Evolutionary conservation across 2,113 vertebrate genomes (phyloP).

Genomic region (Vimba vimba): DNA sequence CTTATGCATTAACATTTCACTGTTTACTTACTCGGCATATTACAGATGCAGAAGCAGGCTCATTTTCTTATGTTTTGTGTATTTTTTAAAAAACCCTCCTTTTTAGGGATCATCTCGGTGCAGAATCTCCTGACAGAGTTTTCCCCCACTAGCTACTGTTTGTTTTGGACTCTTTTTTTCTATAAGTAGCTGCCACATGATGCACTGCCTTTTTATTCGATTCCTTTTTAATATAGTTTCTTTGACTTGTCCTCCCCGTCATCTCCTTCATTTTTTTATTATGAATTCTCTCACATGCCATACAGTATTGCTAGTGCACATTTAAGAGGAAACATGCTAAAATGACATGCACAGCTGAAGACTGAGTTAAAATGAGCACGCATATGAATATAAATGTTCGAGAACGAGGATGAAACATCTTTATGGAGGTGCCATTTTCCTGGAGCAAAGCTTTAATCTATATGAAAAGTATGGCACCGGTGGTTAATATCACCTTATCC

Average conservation of each 20-base stretch:
- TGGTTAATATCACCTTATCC: conserved; percentile 51
- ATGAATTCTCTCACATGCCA: conserved; percentile 1
- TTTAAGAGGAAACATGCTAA: background rate
- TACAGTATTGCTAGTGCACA: background rate
- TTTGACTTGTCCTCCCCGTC: background rate
- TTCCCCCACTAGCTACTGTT: background rate
- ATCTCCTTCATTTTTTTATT: conserved; percentile 20
- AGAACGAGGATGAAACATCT: conserved; percentile 16
- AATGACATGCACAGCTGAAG: background rate
- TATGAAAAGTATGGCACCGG: conserved; percentile 43
- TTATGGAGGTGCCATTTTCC: conserved; percentile 7
- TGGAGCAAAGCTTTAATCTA: conserved; percentile 20
- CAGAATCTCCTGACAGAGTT: conserved; percentile 1
- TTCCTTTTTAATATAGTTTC: background rate
- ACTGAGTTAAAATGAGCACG: background rate
- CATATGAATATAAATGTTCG: conserved; percentile 10
- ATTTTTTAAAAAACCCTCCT: background rate
- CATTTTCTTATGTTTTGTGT: conserved; percentile 12
- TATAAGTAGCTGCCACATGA: background rate
- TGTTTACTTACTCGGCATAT: background rate
- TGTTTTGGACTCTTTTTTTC: conserved; percentile 14
- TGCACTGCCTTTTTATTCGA: conserved; percentile 2
- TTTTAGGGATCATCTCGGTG: conserved; percentile 9
- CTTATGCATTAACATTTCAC: background rate
- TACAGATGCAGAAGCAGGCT: conserved; percentile 7